Evolutionary conservation across 2,113 vertebrate species (phyloP).

Genomic region (Mastomys coucha): DNA sequence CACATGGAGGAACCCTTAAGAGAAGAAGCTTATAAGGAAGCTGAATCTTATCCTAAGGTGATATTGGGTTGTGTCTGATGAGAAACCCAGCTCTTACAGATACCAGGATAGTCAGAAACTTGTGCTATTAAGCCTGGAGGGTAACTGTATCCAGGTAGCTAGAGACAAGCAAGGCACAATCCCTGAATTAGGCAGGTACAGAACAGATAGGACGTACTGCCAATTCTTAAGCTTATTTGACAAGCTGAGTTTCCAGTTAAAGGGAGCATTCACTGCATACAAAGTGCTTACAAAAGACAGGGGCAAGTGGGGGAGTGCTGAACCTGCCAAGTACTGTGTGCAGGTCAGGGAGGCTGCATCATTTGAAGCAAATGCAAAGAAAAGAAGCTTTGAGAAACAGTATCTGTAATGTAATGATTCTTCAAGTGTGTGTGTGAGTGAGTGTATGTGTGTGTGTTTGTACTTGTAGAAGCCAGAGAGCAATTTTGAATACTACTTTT

Average conservation of each 20-base stretch:
- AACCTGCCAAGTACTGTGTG: background rate
- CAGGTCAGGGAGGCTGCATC: background rate
- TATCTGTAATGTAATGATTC: background rate
- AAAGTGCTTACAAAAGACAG: background rate
- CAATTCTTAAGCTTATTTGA: background rate
- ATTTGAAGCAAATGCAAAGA: background rate
- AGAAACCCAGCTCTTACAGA: background rate
- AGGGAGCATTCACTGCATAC: background rate
- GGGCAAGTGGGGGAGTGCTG: no score
- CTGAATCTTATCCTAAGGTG: background rate
- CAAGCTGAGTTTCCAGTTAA: background rate
- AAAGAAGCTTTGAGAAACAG: background rate
- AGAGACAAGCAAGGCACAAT: background rate
- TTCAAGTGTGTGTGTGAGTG: background rate
- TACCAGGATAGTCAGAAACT: background rate
- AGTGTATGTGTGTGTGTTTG: background rate
- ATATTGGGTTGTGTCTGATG: background rate
- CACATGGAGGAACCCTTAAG: background rate
- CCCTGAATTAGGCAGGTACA: background rate
- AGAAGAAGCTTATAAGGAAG: background rate
- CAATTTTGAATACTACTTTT: background rate
- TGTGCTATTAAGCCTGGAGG: background rate
- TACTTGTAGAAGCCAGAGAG: background rate
- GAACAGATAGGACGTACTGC: background rate
- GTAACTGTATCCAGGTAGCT: background rate